Conservation (phyloP, 2,113 vertebrate genomes). For the Oncorhynchus keta region DNA sequence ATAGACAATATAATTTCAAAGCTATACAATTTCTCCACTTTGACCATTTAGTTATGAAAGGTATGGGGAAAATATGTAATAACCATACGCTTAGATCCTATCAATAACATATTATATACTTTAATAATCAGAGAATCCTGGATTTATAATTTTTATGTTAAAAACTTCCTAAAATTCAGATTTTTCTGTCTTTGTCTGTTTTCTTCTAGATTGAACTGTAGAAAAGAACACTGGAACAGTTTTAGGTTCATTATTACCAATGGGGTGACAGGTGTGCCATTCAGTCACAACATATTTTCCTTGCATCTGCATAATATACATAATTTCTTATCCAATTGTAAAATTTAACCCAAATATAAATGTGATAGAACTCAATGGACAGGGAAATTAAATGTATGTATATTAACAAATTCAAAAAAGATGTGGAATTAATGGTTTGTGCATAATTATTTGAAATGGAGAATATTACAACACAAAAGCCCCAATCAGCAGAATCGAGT, state of each 20-base stretch:
- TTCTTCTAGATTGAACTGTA: slow-evolving; percentile 43
- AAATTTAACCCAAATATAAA: neutral
- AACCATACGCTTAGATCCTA: slow-evolving; percentile 39
- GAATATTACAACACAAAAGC: neutral
- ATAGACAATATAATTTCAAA: slow-evolving; percentile 60
- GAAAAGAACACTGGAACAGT: slow-evolving; percentile 2
- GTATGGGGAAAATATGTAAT: slow-evolving; percentile 33
- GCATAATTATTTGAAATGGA: neutral
- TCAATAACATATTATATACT: slow-evolving; percentile 36
- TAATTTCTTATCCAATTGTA: too few species aligned
- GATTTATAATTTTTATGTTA: slow-evolving; percentile 60
- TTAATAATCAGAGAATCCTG: slow-evolving; percentile 42
- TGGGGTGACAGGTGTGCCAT: neutral
- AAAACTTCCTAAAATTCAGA: slow-evolving; percentile 42
- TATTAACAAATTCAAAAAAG: neutral
- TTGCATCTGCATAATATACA: neutral
- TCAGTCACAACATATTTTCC: too few species aligned
- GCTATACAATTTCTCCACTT: slow-evolving; percentile 56
- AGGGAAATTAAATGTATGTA: neutral
- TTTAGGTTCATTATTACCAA: neutral
- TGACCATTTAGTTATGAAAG: slow-evolving; percentile 51
- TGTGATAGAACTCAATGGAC: neutral
- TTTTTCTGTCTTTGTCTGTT: slow-evolving; percentile 51
- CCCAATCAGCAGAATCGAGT: too few species aligned
- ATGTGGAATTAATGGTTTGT: neutral